A percentile compares a stretch with the other conserved stretches of the same genome.
Evolutionary conservation across 2,797 vertebrate species (phyloP).

Genomic region (Eremophila alpestris): DNA sequence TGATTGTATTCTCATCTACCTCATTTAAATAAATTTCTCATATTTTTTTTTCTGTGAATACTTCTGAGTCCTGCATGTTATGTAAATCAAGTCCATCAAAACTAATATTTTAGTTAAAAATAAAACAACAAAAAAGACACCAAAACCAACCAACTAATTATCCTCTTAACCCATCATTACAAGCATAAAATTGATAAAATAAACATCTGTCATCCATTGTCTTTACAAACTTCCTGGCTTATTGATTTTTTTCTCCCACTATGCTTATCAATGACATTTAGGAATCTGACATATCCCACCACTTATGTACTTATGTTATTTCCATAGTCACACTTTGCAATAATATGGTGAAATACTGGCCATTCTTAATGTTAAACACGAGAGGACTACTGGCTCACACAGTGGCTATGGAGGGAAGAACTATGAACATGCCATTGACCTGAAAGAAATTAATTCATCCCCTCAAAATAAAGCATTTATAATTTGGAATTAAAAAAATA

Average conservation of each 20-base stretch:
- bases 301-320: neutral
- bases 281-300: neutral
- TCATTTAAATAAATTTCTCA: neutral
- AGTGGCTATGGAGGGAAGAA: neutral
- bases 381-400: neutral
- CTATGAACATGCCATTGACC: neutral
- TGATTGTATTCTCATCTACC: neutral
- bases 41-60: neutral
- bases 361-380: no score
- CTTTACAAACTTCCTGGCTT: neutral
- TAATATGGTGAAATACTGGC: fast-evolving
- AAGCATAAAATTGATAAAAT: neutral
- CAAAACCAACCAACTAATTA: neutral
- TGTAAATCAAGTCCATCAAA: neutral
- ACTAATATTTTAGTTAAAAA: neutral
- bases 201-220: neutral
- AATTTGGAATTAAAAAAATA: neutral
- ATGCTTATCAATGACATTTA: neutral
- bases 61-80: neutral
- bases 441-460: neutral
- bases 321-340: neutral
- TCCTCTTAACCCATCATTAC: neutral
- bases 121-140: no score
- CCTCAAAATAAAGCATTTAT: neutral
- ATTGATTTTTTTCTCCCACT: neutral